A percentile compares a stretch with the other conserved stretches of the same genome.
phyloP scores from a whole-genome alignment of 2,797 vertebrate genomes.

The Syncerus caffer region DNA sequence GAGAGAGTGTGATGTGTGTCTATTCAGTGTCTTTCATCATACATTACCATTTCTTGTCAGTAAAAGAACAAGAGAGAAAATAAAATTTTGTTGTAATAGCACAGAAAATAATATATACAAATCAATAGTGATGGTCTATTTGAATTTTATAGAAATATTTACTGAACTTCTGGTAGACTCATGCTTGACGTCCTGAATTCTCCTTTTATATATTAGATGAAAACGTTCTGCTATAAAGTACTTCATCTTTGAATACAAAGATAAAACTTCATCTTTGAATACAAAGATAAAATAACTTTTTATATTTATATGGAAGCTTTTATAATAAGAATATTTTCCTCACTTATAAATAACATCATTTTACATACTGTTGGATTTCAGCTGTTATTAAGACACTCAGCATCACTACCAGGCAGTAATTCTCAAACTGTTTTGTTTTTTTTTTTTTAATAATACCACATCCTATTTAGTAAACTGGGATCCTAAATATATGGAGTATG shows the following conservation, averaged over 20 bases:
- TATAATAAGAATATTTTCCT: not conserved
- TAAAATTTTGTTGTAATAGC: not conserved
- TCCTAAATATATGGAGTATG: not conserved
- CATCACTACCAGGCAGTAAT: not conserved
- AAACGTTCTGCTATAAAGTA: constrained; percentile 22
- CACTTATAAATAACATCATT: constrained; percentile 19
- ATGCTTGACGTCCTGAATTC: not conserved
- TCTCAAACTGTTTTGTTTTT: not conserved
- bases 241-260: not conserved
- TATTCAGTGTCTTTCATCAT: constrained; percentile 62
- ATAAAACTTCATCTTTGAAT: not conserved
- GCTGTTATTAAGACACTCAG: not conserved
- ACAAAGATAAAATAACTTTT: not conserved
- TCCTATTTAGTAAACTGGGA: not conserved
- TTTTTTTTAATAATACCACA: not conserved
- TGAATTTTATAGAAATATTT: constrained; percentile 16
- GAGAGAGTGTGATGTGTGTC: constrained; percentile 14
- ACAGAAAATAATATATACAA: constrained; percentile 8
- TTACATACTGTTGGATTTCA: not conserved
- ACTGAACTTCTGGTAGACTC: not conserved
- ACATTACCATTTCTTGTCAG: constrained; percentile 20
- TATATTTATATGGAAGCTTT: not conserved
- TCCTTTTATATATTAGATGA: constrained; percentile 6
- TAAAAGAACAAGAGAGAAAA: constrained; percentile 42
- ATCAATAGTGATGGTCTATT: not conserved